A percentile compares a stretch with the other conserved stretches of the same genome.
phyloP scores from a whole-genome alignment of 2,113 vertebrate species.

The Sinocyclocheilus grahami region DNA sequence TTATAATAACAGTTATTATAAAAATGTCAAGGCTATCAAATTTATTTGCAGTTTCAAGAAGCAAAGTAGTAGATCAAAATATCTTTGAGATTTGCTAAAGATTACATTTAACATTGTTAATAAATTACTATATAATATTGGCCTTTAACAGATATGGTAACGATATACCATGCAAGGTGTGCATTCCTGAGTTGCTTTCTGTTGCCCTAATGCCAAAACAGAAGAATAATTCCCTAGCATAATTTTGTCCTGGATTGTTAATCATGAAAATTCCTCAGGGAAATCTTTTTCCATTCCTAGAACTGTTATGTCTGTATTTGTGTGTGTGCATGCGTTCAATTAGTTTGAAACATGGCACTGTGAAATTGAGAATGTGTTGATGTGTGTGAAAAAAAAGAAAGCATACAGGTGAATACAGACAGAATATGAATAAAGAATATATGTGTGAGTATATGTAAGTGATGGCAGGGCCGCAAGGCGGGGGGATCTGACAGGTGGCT shows the following conservation, averaged over 20 bases:
- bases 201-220: neutral
- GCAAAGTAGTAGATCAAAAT: neutral
- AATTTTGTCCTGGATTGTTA: constrained; percentile 9
- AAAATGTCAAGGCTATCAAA: constrained; percentile 9
- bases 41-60: neutral
- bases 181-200: neutral
- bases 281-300: neutral
- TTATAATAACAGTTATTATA: neutral
- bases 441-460: neutral
- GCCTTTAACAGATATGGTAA: neutral
- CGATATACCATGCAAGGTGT: neutral
- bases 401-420: neutral
- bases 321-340: neutral
- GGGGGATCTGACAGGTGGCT: constrained; percentile 65
- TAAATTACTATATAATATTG: neutral
- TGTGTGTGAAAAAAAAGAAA: neutral
- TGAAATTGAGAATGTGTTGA: neutral
- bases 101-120: neutral
- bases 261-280: neutral
- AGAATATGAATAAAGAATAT: neutral
- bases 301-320: constrained; percentile 4
- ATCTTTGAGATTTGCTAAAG: neutral
- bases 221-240: neutral
- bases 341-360: neutral
- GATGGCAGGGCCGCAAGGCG: neutral